Percentiles rank a stretch among this genome's conserved stretches.
phyloP scores from a whole-genome alignment of 2,113 vertebrate genomes.

The Perca schrenkii region DNA sequence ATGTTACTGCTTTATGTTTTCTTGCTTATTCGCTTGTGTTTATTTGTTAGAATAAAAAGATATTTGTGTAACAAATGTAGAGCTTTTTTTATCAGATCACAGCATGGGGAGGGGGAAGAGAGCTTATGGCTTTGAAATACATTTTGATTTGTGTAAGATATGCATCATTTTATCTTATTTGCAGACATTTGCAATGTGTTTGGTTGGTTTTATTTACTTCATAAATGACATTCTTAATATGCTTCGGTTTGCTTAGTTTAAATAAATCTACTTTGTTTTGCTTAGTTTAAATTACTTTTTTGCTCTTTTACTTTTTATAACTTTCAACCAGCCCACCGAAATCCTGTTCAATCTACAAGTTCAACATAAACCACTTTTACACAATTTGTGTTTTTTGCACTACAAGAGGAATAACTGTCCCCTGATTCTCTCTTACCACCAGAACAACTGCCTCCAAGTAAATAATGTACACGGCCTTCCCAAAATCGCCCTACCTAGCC shows the following conservation, averaged over 20 bases:
- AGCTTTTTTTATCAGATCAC: slow-evolving; percentile 51
- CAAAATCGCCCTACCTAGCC: neutral
- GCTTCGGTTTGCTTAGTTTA: slow-evolving; percentile 51
- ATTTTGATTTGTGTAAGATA: slow-evolving; percentile 54
- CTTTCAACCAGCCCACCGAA: slow-evolving; percentile 2
- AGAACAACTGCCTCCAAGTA: slow-evolving; percentile 30
- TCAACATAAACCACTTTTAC: slow-evolving; percentile 1
- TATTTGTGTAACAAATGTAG: slow-evolving; percentile 45
- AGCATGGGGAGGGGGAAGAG: slow-evolving; percentile 59
- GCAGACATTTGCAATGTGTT: slow-evolving; percentile 40
- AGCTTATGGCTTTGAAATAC: slow-evolving; percentile 50
- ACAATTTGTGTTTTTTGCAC: neutral
- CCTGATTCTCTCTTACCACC: slow-evolving; percentile 21
- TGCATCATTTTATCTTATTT: slow-evolving; percentile 47
- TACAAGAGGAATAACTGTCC: slow-evolving; percentile 25
- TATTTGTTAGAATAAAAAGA: slow-evolving; percentile 42
- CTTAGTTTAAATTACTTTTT: slow-evolving; percentile 48
- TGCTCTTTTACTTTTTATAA: slow-evolving; percentile 57
- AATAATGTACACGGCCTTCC: slow-evolving; percentile 12
- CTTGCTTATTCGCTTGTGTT: slow-evolving; percentile 60
- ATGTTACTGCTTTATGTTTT: slow-evolving; percentile 66
- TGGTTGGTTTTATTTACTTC: slow-evolving; percentile 49
- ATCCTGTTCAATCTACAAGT: slow-evolving; percentile 5
- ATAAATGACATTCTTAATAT: slow-evolving; percentile 5
- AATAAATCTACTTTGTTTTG: slow-evolving; percentile 49